Base-by-base conservation (phyloP, 2,113 vertebrate genomes). In the Suncus etruscus region DNA sequence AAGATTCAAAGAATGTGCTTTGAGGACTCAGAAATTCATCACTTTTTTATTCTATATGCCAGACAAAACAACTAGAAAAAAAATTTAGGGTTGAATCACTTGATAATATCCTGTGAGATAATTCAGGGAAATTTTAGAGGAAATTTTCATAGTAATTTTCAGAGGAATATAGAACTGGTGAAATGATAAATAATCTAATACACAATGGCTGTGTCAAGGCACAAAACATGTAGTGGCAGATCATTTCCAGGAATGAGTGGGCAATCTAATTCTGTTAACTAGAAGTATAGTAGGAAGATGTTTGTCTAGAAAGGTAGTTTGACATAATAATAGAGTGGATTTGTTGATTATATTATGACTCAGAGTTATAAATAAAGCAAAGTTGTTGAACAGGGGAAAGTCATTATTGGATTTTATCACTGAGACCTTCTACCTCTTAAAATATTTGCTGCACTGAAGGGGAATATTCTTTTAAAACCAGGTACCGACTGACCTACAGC, bases 141-240 rank as follows among this genome's bases (percentile, higher is more conserved):
- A 25, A 66, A 48, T 8, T 16, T 50, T 66, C 68, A 11, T 15
- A 61, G 8, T 83, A 39, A 3, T 85, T 86, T 90, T 88, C 74
- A 84, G 54, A 95, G 24, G 80, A 73, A 87, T 54, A 18, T 91
- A 27, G n/a, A 22, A 61, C 47, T 78, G 10, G 15, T 48, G 27
- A 73, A 14, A 31, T 74, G 18, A 50, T 24, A 91, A 79, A 63
- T n/a, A 68, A 78, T 83, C 22, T n/a, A 45, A 70, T 58, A 16
- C 8, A 18, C 63, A 8, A 79, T 51, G 25, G 18, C 65, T 39
- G 0, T 48, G 31, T 83, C 25, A 75, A 58, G 8, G 15, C 16
- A 75, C 1, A 72, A 72, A 78, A 47, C 6, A 14, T 48, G 8
- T 7, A 32, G 1, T 22, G 3, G 24, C 63, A 86, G 86, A 88